Conservation (phyloP, 2,888 invertebrate species). For the Brachyptera risi region DNA sequence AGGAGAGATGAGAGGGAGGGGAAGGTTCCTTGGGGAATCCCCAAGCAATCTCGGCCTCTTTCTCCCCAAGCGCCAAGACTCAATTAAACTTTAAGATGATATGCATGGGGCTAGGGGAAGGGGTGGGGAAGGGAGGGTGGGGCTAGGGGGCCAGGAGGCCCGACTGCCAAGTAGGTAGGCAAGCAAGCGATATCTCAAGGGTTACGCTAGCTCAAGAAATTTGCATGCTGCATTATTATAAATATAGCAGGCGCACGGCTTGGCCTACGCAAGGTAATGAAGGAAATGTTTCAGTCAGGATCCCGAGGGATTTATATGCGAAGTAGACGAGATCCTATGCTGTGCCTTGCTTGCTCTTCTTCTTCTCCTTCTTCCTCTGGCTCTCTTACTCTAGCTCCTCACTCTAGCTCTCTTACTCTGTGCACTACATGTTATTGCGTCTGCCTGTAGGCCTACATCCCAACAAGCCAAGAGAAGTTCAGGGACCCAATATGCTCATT, state of each 20-base stretch:
- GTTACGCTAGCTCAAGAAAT: conserved; percentile 32
- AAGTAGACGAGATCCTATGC: neutral
- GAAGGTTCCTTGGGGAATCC: conserved; percentile 45
- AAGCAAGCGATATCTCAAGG: conserved; percentile 30
- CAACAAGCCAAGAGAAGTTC: too few species aligned
- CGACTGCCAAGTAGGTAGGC: conserved; percentile 37
- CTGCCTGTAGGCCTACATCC: too few species aligned
- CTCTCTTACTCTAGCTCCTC: neutral
- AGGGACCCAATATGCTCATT: too few species aligned
- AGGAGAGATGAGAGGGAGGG: conserved; percentile 42
- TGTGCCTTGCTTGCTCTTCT: neutral
- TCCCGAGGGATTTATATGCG: conserved; percentile 25
- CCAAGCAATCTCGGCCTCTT: conserved; percentile 44
- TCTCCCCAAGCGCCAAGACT: conserved; percentile 55
- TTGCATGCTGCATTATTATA: conserved; percentile 35
- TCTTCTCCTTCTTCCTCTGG: too few species aligned
- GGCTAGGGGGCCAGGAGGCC: conserved; percentile 41
- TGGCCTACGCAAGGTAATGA: conserved; percentile 30
- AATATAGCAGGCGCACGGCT: conserved; percentile 19
- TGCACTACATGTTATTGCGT: too few species aligned
- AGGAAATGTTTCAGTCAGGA: conserved; percentile 33
- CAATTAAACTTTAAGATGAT: conserved; percentile 70
- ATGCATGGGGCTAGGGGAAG: conserved; percentile 57
- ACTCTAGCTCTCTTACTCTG: too few species aligned
- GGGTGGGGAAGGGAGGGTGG: conserved; percentile 57